A percentile compares a stretch with the other conserved stretches of the same genome.
These are phyloP conservation scores for Achlya flavicornis DNA, from an alignment of 2,888 invertebrate species.

Conservation along the genomic window DNA sequence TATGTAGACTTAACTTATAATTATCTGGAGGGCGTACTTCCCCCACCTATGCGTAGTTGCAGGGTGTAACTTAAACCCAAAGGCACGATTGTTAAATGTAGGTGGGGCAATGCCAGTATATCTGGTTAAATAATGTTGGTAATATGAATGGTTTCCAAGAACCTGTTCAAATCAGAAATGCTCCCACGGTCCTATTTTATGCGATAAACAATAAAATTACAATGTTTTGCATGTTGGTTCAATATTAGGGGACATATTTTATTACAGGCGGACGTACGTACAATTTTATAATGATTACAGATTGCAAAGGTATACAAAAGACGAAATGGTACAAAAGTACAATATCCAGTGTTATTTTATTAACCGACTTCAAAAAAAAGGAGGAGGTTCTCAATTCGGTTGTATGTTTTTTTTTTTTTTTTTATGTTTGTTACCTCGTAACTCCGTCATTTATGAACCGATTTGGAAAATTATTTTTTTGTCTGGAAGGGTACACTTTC, in stretches of 20 bases:
- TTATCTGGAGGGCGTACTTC: too few relatives aligned
- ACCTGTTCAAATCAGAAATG: background rate
- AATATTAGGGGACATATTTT: background rate
- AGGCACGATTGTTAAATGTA: background rate
- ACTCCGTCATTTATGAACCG: too few relatives aligned
- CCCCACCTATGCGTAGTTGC: too few relatives aligned
- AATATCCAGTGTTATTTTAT: too few relatives aligned
- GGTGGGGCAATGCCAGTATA: background rate
- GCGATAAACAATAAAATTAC: conserved; percentile 1
- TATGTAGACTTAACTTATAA: too few relatives aligned
- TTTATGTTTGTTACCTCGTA: too few relatives aligned
- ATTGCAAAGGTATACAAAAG: background rate
- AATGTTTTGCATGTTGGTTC: background rate
- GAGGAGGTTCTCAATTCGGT: too few relatives aligned
- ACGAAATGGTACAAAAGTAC: too few relatives aligned
- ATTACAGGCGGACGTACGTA: background rate
- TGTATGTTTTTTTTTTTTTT: too few relatives aligned
- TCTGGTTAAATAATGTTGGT: background rate
- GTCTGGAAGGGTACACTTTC: too few relatives aligned
- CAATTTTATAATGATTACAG: background rate
- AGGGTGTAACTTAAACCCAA: background rate
- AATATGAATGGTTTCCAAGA: background rate
- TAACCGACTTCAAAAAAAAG: too few relatives aligned
- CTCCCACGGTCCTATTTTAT: conserved; percentile 3
- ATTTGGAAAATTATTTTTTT: too few relatives aligned